Evolutionary conservation across 2,888 invertebrate species (phyloP).

Genomic region (Trissoscelio sp.): DNA sequence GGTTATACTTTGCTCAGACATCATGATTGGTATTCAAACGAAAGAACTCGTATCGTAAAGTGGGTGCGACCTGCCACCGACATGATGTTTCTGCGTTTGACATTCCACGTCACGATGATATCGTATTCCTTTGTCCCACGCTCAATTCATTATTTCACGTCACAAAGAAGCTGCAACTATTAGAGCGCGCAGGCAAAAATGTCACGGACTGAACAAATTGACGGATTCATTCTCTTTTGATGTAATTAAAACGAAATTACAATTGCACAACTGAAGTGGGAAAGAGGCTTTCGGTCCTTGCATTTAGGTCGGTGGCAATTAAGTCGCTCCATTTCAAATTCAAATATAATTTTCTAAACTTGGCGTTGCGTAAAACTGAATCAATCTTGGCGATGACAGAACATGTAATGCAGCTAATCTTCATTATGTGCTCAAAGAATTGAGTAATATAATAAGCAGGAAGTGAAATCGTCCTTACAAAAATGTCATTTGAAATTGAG

Average conservation of each 20-base stretch:
- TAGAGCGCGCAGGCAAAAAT: background rate
- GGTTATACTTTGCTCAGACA: constrained; percentile 68
- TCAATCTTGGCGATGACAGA: constrained; percentile 24
- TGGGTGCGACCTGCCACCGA: constrained; percentile 70
- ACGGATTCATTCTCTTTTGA: background rate
- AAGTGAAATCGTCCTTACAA: constrained; percentile 15
- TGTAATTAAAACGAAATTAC: too few relatives aligned
- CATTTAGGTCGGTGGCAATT: background rate
- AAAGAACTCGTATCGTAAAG: constrained; percentile 69
- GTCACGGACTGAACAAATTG: background rate
- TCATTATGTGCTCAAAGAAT: too few relatives aligned
- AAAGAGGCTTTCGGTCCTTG: too few relatives aligned
- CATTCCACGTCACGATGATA: constrained; percentile 63
- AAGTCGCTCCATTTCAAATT: constrained; percentile 24
- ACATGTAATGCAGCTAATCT: constrained; percentile 23
- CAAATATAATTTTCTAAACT: constrained; percentile 24
- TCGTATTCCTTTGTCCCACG: constrained; percentile 60
- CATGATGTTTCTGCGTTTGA: constrained; percentile 64
- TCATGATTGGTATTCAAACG: constrained; percentile 67
- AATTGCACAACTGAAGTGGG: background rate
- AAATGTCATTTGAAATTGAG: constrained; percentile 2
- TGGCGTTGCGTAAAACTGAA: constrained; percentile 34
- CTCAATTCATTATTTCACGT: constrained; percentile 50
- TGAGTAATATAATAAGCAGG: too few relatives aligned
- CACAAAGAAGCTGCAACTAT: constrained; percentile 14